A percentile compares a stretch with the other conserved stretches of the same genome.
These are phyloP conservation scores for Pseudomyrmex gracilis DNA, from an alignment of 1,140 invertebrate species.

Conservation along the genomic window DNA sequence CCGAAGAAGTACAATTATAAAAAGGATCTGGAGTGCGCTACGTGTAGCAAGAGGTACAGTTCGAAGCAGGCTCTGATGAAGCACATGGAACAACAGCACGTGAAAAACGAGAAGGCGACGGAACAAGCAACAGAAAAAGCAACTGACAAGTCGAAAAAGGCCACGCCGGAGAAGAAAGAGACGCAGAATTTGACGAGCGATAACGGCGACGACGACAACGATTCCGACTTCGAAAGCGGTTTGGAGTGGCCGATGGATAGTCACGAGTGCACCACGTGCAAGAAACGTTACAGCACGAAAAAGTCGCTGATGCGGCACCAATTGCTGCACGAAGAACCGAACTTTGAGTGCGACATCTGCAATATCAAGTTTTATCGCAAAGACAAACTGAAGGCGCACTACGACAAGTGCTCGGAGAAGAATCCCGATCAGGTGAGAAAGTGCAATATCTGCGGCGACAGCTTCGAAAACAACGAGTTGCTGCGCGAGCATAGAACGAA, in stretches of 20 bases:
- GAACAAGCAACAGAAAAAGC: slow-evolving; percentile 50
- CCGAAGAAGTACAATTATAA: slow-evolving; percentile 69
- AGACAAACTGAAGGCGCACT: slow-evolving; percentile 84
- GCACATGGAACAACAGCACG: slow-evolving; percentile 80
- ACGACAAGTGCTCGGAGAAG: slow-evolving; percentile 84
- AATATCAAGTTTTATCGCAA: slow-evolving; percentile 84
- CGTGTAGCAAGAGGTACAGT: slow-evolving; percentile 80
- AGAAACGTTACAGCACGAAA: slow-evolving; percentile 84
- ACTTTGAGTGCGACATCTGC: slow-evolving; percentile 85
- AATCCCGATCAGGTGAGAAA: slow-evolving; percentile 84
- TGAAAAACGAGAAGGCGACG: slow-evolving; percentile 77
- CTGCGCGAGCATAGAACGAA: slow-evolving; percentile 81
- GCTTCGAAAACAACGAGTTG: slow-evolving; percentile 84
- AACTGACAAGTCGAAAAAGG: slow-evolving; percentile 61
- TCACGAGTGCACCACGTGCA: slow-evolving; percentile 83
- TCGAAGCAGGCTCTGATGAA: slow-evolving; percentile 81
- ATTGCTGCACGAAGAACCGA: slow-evolving; percentile 83
- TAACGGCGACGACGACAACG: slow-evolving; percentile 73
- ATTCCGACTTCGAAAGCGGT: slow-evolving; percentile 82
- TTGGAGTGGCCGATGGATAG: slow-evolving; percentile 84
- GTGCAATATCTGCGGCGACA: slow-evolving; percentile 84
- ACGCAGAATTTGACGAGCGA: slow-evolving; percentile 34
- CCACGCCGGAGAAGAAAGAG: slow-evolving; percentile 50
- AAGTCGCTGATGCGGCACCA: slow-evolving; percentile 83
- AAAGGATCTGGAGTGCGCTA: slow-evolving; percentile 78